Base-by-base conservation (phyloP, 2,888 invertebrate species). In the Sussaba pulchella region DNA sequence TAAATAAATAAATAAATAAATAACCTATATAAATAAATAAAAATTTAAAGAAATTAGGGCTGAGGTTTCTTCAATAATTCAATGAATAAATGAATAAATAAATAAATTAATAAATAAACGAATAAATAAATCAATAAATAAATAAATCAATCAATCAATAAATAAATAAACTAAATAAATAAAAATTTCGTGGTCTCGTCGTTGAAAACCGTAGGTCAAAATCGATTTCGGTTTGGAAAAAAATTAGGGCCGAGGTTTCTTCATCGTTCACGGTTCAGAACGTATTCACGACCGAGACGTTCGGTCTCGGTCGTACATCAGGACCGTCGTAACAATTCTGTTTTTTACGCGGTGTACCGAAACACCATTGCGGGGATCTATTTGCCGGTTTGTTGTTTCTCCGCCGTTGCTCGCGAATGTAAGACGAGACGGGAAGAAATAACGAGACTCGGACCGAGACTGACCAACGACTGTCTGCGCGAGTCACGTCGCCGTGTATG, bases 181-280 rank as follows among this genome's bases (percentile, higher is more conserved):
- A 24, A 14, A 17, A 52, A 31, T 57, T 45, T 45, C 45, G 17
- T 19, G 36, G 17, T 36, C 36, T 17, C 36, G 10, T 59, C 19
- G 3, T 17, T 39, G 52, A n/a, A 41, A 52, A 52, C 39, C 39
- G 14, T 24, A 43, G 63, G 3, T 36, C 24, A 19, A 59, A 72
- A 63, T 59, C 47, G 39, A n/a, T 21, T 14, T 21, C 21, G 36
- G 52, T n/a, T 39, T n/a, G n/a, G 6, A 17, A 4, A 19, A 1
- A 12, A 59, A 14, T 9, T 4, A 17, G 36, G 2, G 9, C n/a
- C 12, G 12, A 50, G 50, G 36, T 57, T 67, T 43, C 69, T 63
- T 67, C 31, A 17, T 67, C 61, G 52, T 76, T 76, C 76, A 76
- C 76, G 76, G 52, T 76, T 76, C 63, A 45, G 76, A 61, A 41